These are phyloP conservation scores for Cyphomyrmex costatus DNA, from an alignment of 1,140 invertebrate species.

Conservation along the genomic window DNA sequence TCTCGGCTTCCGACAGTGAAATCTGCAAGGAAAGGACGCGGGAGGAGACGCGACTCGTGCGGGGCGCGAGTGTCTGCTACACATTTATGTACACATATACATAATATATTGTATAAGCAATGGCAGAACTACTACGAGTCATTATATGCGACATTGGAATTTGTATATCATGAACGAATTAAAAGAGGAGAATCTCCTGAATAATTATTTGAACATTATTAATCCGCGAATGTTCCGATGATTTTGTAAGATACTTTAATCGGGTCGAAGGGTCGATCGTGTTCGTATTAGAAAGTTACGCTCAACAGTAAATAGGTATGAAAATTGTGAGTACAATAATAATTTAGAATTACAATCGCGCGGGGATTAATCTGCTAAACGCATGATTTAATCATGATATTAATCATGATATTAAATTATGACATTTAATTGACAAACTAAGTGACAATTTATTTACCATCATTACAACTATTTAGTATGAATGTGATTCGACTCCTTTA, in stretches of 20 bases:
- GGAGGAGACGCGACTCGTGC: slow-evolving; percentile 22
- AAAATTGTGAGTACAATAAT: background rate
- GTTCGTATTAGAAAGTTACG: background rate
- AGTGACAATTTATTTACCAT: slow-evolving; percentile 6
- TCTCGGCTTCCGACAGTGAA: slow-evolving; percentile 9
- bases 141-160: slow-evolving; percentile 84
- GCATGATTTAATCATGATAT: too few species aligned
- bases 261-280: slow-evolving; percentile 5
- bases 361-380: background rate
- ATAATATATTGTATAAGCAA: slow-evolving; percentile 84
- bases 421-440: background rate
- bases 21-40: slow-evolving; percentile 10
- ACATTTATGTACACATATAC: slow-evolving; percentile 79
- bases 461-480: background rate
- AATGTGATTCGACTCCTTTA: slow-evolving; percentile 32
- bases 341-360: background rate
- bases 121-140: slow-evolving; percentile 80
- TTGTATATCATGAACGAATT: slow-evolving; percentile 86
- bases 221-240: slow-evolving; percentile 25
- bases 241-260: background rate
- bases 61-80: slow-evolving; percentile 70
- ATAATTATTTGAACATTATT: slow-evolving; percentile 71
- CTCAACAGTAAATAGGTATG: background rate
- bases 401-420: background rate
- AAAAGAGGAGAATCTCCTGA: slow-evolving; percentile 83